Percentiles rank a stretch among this genome's conserved stretches.
These are phyloP conservation scores for Botia kubotai DNA, from an alignment of 2,797 vertebrate genomes.

Conservation along the genomic window DNA sequence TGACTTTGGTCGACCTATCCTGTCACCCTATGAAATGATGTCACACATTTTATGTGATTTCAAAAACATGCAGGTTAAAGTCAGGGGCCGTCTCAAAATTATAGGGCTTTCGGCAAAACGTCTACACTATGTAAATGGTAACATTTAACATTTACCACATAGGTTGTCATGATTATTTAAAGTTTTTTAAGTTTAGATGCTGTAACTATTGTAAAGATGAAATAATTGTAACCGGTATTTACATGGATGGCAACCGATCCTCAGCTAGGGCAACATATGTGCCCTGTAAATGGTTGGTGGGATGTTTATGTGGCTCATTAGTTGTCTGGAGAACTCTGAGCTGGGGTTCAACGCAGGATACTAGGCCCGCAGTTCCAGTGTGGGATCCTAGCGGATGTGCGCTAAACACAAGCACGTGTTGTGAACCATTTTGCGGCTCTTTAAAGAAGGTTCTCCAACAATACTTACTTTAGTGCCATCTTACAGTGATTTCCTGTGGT, in stretches of 20 bases:
- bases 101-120: background rate
- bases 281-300: conserved; percentile 49
- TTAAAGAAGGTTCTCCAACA: conserved; percentile 67
- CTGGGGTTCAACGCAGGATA: conserved; percentile 14
- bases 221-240: background rate
- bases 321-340: conserved; percentile 39
- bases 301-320: conserved; percentile 59
- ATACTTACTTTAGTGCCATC: conserved; percentile 59
- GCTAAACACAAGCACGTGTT: conserved; percentile 66
- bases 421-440: conserved; percentile 63
- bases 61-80: conserved; percentile 60
- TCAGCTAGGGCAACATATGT: conserved; percentile 4
- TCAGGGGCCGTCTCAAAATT: background rate
- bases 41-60: conserved; percentile 63
- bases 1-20: conserved; percentile 26
- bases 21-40: conserved; percentile 62
- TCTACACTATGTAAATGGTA: background rate
- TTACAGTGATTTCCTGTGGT: conserved; percentile 55
- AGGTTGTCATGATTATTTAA: background rate
- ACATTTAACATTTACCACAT: background rate
- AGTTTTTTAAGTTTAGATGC: background rate
- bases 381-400: conserved; percentile 60
- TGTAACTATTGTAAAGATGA: background rate
- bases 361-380: conserved; percentile 10
- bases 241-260: conserved; percentile 30